Evolutionary conservation across 2,888 invertebrate species (phyloP), one percentile per base, ranked within the genome.

Genomic region (Tinea trinotella): DNA sequence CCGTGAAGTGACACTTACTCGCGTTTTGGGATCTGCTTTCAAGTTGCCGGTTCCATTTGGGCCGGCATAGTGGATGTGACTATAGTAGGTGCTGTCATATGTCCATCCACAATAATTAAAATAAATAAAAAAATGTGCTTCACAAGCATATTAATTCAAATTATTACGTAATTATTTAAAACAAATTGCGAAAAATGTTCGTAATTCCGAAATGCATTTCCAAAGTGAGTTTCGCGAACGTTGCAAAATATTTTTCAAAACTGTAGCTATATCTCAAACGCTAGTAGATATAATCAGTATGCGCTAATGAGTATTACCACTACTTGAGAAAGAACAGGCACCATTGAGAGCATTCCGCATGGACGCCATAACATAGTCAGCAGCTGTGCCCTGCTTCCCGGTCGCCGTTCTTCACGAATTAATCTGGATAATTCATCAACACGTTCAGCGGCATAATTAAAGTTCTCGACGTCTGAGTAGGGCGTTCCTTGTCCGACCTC

Each of bases 321-420:
- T 68, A 64, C 65, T 61, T 62, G 66, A 68, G 63, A 71, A 62
- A 67, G 67, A 69, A 69, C 67, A 69, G 70, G 70, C 63, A 68
- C 74, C 73, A 79, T 74, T 74, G 74, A 78, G 72, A 65, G 59
- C 66, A 68, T 61, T 66, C 65, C 74, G 68, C 65, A 66, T 62
- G 59, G 64, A 64, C 68, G 15, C 24, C 50, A 12, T n/a, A n/a
- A 24, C 50, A 50, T 24, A 50, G 50, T 50, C 20, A 6, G 68
- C 78, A 78, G 65, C 68, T 76, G 76, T 73, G 83, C 70, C 82
- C 82, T 77, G 75, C 67, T 75, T 83, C 73, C 78, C 73, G 74
- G 64, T 67, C 65, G 74, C 79, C 71, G 75, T 71, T 48, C 24
- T 24, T 70, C 78, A 63, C 62, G 63, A 65, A 69, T 71, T 76